phyloP scores from a whole-genome alignment of 2,888 invertebrate genomes.

The Pterostichus niger region DNA sequence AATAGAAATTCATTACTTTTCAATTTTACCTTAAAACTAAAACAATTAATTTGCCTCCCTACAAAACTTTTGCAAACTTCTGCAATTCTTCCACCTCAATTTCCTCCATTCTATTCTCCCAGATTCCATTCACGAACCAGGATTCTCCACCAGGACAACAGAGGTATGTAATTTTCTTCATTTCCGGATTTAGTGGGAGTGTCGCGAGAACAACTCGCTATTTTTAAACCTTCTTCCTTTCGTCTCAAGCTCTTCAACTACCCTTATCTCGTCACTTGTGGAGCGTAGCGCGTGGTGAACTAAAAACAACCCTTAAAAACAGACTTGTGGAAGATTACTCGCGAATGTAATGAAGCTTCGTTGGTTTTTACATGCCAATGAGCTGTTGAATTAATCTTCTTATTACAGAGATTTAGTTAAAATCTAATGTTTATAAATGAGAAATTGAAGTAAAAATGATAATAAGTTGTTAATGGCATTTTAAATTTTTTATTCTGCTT shows the following conservation, averaged over 20 bases:
- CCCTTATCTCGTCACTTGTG: neutral
- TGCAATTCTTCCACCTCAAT: neutral
- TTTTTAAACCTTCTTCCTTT: constrained; percentile 23
- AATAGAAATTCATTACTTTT: neutral
- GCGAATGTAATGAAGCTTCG: neutral
- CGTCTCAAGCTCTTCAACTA: neutral
- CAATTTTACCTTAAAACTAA: neutral
- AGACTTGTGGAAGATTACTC: neutral
- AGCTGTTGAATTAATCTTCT: neutral
- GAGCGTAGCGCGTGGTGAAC: neutral
- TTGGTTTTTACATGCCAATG: neutral
- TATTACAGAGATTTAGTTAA: neutral
- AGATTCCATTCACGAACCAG: neutral
- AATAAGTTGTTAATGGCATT: no score
- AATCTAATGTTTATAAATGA: neutral
- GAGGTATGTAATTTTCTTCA: constrained; percentile 38
- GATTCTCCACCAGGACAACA: neutral
- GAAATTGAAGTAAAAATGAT: no score
- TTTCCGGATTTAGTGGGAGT: constrained; percentile 42
- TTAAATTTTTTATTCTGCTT: no score
- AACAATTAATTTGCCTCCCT: neutral
- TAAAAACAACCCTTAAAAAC: constrained; percentile 1
- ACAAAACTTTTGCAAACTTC: constrained; percentile 2
- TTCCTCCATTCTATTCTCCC: neutral
- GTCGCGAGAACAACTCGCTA: constrained; percentile 16